A percentile compares a stretch with the other conserved stretches of the same genome.
Evolutionary conservation across 2,888 invertebrate species (phyloP).

Genomic region (Caenorhabditis uteleia): DNA sequence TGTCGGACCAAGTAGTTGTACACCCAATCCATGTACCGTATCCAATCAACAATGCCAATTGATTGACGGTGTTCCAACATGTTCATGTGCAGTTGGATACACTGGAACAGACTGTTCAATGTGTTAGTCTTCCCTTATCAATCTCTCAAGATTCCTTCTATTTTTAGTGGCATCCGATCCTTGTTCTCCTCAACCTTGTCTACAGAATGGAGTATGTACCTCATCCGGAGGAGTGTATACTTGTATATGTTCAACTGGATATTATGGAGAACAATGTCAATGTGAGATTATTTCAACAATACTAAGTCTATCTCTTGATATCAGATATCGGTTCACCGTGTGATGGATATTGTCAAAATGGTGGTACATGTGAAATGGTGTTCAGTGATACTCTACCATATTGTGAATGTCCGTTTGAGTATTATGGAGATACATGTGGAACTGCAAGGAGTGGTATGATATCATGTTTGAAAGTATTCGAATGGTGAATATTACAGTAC

Average conservation of each 20-base stretch:
- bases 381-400: conserved; percentile 20
- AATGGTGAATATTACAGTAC: conserved; percentile 1
- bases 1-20: conserved; percentile 17
- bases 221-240: conserved; percentile 27
- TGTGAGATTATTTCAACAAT: conserved; percentile 5
- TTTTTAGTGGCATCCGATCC: conserved; percentile 27
- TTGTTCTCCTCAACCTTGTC: conserved; percentile 23
- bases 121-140: conserved; percentile 11
- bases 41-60: conserved; percentile 29
- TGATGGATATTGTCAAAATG: conserved; percentile 26
- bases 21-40: conserved; percentile 28
- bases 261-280: conserved; percentile 37
- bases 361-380: conserved; percentile 30
- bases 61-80: conserved; percentile 23
- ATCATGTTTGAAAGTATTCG: too few species aligned
- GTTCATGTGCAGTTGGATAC: conserved; percentile 36
- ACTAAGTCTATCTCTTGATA: background rate
- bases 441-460: conserved; percentile 11
- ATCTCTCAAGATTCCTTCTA: conserved; percentile 1
- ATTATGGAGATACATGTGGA: conserved; percentile 26
- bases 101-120: conserved; percentile 39
- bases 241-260: conserved; percentile 22
- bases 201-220: conserved; percentile 30
- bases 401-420: conserved; percentile 34
- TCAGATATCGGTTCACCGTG: conserved; percentile 33